Base-by-base conservation (phyloP, 2,113 vertebrate genomes). In the Empidonax traillii region DNA sequence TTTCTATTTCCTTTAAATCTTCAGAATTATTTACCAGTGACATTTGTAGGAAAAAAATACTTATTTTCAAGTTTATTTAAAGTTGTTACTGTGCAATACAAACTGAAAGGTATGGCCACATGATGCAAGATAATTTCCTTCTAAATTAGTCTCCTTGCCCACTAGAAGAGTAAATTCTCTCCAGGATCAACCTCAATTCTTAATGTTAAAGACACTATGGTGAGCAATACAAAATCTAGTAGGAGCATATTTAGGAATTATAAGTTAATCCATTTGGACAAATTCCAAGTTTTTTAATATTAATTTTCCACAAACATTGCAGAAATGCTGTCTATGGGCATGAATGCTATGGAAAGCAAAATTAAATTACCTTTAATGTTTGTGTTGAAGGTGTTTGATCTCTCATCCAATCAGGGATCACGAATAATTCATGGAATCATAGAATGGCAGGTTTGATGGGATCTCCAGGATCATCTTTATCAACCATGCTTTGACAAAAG, bases 1-100 rank as follows among this genome's bases (percentile, higher is more conserved):
- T 80, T 91, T 93, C 76, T 95, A 67, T 81, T 96, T 96, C 47
- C 80, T 95, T 52, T 96, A 94, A 92, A 95, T 49, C 47, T 97
- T 94, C 31, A 44, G 90, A 94, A 93, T 92, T 31, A 91, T 91
- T 94, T 95, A 95, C 63, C 87, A 74, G 83, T 85, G 65, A 27
- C 24, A 89, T 94, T 95, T 96, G 14, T 67, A 80, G 43, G 72
- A 97, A 80, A 21, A 96, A 81, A n/a, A 93, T 96, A 22, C 19
- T 31, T 94, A 62, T 94, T 92, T 92, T 90, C 31, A 59, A 55
- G 22, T 71, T 89, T 72, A 84, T 78, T 86, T 65, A 37, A 93
- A 87, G 58, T 53, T 69, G 6, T 93, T 55, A 75, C 16, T 79
- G 44, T 61, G 14, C 69, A 90, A 88, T 20, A 63, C 31, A 88